Evolutionary conservation across 2,113 vertebrate genomes (phyloP).

Genomic region (Eolophus roseicapilla): DNA sequence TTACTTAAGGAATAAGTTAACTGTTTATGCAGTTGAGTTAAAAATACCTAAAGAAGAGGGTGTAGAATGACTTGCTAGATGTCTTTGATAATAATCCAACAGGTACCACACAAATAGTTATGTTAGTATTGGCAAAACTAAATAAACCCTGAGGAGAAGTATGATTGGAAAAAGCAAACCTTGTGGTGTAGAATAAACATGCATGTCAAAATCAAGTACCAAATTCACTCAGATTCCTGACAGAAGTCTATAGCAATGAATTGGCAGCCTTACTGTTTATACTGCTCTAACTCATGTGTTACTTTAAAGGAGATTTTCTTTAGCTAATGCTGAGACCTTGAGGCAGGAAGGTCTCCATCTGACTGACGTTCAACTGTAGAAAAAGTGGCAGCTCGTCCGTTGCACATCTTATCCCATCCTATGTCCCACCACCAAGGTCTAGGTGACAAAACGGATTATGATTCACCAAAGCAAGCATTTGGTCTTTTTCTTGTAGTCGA

Average conservation of each 20-base stretch:
- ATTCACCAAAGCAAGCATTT: not conserved
- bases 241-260: conserved; percentile 47
- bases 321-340: conserved; percentile 36
- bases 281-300: conserved; percentile 52
- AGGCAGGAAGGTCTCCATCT: conserved; percentile 36
- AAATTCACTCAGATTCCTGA: conserved; percentile 45
- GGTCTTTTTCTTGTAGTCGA: not conserved
- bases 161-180: conserved; percentile 53
- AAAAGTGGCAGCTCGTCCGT: conserved; percentile 25
- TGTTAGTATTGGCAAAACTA: conserved; percentile 57
- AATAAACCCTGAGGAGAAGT: conserved; percentile 56
- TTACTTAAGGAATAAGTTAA: conserved; percentile 35
- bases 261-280: conserved; percentile 49
- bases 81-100: conserved; percentile 64
- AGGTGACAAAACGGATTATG: not conserved
- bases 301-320: conserved; percentile 50
- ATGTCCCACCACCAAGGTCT: not conserved
- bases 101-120: conserved; percentile 60
- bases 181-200: conserved; percentile 61
- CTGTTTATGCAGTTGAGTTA: conserved; percentile 66
- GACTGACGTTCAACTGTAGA: conserved; percentile 3
- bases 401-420: not conserved
- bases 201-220: conserved; percentile 58
- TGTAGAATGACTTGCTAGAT: conserved; percentile 64
- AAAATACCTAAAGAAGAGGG: conserved; percentile 61